A percentile compares a stretch with the other conserved stretches of the same genome.
Conservation (phyloP, 2,888 invertebrate species). For the Agonopterix subpropinquella region DNA sequence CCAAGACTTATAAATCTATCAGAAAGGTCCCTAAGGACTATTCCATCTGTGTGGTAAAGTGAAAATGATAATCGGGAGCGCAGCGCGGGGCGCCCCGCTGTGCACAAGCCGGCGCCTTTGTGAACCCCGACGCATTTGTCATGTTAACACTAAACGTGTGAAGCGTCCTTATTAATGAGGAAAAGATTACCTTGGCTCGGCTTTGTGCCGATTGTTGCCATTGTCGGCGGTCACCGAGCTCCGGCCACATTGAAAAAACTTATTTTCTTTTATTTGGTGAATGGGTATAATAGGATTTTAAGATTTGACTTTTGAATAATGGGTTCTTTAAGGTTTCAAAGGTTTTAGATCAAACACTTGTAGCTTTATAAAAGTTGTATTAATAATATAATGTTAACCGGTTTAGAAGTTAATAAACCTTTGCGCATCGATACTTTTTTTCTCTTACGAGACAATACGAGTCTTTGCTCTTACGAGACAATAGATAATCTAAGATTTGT, state of each 20-base stretch:
- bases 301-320: constrained; percentile 3
- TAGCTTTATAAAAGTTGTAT: no score
- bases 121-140: constrained; percentile 57
- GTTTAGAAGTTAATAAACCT: no score
- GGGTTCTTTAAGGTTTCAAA: background rate
- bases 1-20: no score
- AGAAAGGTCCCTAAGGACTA: constrained; percentile 7
- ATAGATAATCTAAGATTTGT: constrained; percentile 27
- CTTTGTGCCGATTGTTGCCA: constrained; percentile 53
- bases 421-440: no score
- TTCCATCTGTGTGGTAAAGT: constrained; percentile 40
- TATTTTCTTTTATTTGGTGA: constrained; percentile 38
- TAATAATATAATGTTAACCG: no score
- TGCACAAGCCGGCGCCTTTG: constrained; percentile 40
- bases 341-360: no score
- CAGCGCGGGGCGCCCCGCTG: constrained; percentile 39
- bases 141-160: constrained; percentile 71
- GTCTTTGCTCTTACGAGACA: background rate
- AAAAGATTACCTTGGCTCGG: constrained; percentile 55
- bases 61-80: constrained; percentile 30
- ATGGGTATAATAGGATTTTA: constrained; percentile 45
- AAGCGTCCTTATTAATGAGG: constrained; percentile 69
- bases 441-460: background rate
- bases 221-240: constrained; percentile 23
- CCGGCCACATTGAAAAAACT: constrained; percentile 35